Conservation (phyloP, 2,797 vertebrate species). For the Neosalanx taihuensis region DNA sequence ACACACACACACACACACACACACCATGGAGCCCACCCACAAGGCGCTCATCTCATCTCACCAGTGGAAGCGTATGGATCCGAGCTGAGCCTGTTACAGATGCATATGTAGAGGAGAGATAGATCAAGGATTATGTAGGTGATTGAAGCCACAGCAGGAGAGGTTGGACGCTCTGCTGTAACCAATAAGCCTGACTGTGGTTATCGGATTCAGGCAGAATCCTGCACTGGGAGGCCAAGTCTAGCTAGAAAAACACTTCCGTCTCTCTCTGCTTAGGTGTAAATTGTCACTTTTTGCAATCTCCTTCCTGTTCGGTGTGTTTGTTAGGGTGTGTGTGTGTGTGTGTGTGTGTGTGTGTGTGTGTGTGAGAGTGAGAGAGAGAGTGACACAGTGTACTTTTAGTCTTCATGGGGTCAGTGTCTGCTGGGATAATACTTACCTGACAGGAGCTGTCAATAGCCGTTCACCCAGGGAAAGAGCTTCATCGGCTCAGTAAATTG, state of each 20-base stretch:
- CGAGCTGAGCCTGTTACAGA: background rate
- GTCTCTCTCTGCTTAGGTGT: background rate
- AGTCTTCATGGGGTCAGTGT: slow-evolving; percentile 59
- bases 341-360: background rate
- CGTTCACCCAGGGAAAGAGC: slow-evolving; percentile 67
- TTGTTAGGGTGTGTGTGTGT: slow-evolving; percentile 5
- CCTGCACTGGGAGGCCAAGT: slow-evolving; percentile 3
- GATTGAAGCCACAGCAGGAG: slow-evolving; percentile 18
- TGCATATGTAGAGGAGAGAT: background rate
- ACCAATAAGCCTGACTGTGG: background rate
- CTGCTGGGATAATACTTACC: slow-evolving; percentile 66
- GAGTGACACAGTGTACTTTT: slow-evolving; percentile 25
- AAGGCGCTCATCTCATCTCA: background rate
- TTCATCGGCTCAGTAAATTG: slow-evolving; percentile 75
- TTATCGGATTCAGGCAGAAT: background rate
- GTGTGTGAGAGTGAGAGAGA: slow-evolving; percentile 22
- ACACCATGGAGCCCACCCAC: background rate
- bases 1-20: background rate
- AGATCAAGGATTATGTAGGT: slow-evolving; percentile 8
- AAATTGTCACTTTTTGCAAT: background rate
- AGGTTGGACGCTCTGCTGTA: background rate
- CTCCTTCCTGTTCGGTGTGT: background rate
- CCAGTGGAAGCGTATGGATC: background rate
- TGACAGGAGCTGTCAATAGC: slow-evolving; percentile 70
- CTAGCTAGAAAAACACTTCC: background rate